Conservation (phyloP, 2,888 invertebrate genomes). For the Plebejus melissa region DNA sequence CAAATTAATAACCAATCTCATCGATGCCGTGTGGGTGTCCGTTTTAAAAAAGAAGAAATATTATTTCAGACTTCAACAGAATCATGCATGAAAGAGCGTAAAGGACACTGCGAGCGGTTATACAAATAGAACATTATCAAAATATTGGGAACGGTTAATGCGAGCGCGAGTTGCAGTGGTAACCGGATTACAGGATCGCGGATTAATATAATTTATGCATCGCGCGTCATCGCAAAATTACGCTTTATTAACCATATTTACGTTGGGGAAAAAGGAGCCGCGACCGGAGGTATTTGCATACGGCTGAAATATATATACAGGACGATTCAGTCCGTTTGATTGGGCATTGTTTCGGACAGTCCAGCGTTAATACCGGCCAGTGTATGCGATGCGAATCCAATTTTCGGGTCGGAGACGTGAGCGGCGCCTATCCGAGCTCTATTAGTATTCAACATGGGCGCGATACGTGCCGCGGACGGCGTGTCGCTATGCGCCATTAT, state of each 20-base stretch:
- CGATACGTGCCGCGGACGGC: constrained; percentile 55
- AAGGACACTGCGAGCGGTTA: neutral
- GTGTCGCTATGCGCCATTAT: constrained; percentile 58
- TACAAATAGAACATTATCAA: neutral
- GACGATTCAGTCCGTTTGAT: constrained; percentile 56
- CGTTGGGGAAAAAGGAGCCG: constrained; percentile 9
- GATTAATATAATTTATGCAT: constrained; percentile 57
- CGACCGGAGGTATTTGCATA: constrained; percentile 21
- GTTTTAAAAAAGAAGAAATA: constrained; percentile 25
- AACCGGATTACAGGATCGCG: constrained; percentile 48
- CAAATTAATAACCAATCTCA: constrained; percentile 66
- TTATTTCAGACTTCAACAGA: constrained; percentile 3
- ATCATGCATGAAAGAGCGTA: constrained; percentile 10
- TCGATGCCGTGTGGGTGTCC: constrained; percentile 33
- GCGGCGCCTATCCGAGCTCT: constrained; percentile 48
- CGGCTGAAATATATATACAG: constrained; percentile 20
- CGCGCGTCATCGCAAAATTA: constrained; percentile 51
- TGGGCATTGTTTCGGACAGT: constrained; percentile 63
- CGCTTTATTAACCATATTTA: constrained; percentile 38
- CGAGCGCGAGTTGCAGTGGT: constrained; percentile 41
- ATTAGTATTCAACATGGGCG: constrained; percentile 59
- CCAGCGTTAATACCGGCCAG: constrained; percentile 54
- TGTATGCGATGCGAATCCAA: constrained; percentile 62
- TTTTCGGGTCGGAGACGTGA: constrained; percentile 56
- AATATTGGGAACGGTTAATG: neutral